Conservation (phyloP, 1,140 invertebrate genomes). For the Scaptomyza graminum region DNA sequence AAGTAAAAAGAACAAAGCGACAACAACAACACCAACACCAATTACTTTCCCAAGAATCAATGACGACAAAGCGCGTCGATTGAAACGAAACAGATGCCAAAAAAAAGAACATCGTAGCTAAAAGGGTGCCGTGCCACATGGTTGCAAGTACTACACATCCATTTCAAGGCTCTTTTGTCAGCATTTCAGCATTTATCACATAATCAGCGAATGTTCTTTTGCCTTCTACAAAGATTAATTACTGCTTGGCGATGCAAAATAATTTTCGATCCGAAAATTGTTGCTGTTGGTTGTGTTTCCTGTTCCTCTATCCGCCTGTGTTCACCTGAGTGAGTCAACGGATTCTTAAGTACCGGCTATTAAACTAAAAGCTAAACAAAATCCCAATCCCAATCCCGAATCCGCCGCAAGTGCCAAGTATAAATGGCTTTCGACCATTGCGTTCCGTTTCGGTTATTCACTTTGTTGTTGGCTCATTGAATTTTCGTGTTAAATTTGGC, state of each 20-base stretch:
- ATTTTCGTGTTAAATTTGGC: slow-evolving; percentile 72
- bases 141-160: background rate
- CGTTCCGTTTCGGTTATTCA: slow-evolving; percentile 2
- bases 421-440: slow-evolving; percentile 51
- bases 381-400: slow-evolving; percentile 10
- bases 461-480: slow-evolving; percentile 33
- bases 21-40: slow-evolving; percentile 37
- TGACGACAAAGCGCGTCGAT: slow-evolving; percentile 73
- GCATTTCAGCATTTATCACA: slow-evolving; percentile 41
- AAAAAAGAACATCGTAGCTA: background rate
- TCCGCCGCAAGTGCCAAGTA: slow-evolving; percentile 50
- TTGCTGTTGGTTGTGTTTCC: slow-evolving; percentile 19
- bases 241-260: slow-evolving; percentile 59
- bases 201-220: slow-evolving; percentile 25
- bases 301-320: slow-evolving; percentile 12
- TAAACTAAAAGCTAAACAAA: slow-evolving; percentile 78
- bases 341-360: slow-evolving; percentile 74
- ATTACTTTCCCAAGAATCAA: slow-evolving; percentile 19
- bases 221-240: slow-evolving; percentile 48
- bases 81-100: slow-evolving; percentile 77
- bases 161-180: too few relatives aligned
- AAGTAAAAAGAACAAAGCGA: slow-evolving; percentile 51
- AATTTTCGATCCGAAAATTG: background rate
- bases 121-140: slow-evolving; percentile 12
- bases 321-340: slow-evolving; percentile 63